Evolutionary conservation across 2,113 vertebrate genomes (phyloP).

Genomic region (Lampris incognitus): DNA sequence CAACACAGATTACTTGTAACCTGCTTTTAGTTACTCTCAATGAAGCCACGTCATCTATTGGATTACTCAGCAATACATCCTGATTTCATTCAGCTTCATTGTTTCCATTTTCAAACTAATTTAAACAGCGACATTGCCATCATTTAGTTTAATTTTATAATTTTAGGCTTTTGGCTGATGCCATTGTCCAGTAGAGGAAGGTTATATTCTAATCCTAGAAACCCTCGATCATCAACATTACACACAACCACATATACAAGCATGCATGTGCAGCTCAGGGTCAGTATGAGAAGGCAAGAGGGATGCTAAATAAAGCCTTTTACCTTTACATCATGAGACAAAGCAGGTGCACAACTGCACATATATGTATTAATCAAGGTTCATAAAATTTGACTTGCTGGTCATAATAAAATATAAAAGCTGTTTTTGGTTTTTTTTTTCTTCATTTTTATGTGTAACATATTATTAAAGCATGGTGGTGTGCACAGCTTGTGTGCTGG

Average conservation of each 20-base stretch:
- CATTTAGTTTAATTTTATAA: too few relatives aligned
- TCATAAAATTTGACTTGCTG: not conserved
- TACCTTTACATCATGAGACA: not conserved
- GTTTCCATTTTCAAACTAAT: too few relatives aligned
- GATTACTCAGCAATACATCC: constrained; percentile 6
- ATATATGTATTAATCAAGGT: not conserved
- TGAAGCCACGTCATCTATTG: constrained; percentile 13
- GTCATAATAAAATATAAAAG: not conserved
- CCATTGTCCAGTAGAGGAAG: too few relatives aligned
- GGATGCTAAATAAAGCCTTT: not conserved
- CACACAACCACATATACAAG: too few relatives aligned
- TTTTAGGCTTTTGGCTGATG: too few relatives aligned
- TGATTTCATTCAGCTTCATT: not conserved
- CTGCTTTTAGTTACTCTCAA: not conserved
- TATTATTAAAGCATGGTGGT: constrained; percentile 5
- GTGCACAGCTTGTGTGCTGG: constrained; percentile 9
- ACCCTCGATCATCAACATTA: too few relatives aligned
- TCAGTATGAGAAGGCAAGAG: not conserved
- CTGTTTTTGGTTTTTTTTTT: too few relatives aligned
- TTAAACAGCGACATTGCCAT: too few relatives aligned
- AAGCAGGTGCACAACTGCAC: not conserved
- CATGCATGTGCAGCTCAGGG: too few relatives aligned
- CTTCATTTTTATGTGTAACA: constrained; percentile 26
- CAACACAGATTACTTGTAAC: too few relatives aligned
- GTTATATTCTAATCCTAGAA: too few relatives aligned